Evolutionary conservation across 2,888 invertebrate genomes (phyloP).

Genomic region (Sylvicola cinctus): DNA sequence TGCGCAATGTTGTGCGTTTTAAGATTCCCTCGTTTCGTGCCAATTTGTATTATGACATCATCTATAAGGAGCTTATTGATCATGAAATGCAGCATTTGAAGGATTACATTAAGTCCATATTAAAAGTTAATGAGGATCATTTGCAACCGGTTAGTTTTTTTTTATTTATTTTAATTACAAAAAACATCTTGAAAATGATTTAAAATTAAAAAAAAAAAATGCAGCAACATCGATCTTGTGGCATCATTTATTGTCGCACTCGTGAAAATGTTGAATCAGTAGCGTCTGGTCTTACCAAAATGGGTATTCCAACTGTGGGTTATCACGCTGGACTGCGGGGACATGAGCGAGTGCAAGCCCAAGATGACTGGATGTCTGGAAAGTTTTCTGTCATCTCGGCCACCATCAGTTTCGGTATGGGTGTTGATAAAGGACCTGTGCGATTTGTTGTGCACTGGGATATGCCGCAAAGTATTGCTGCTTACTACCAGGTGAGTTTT

Average conservation of each 20-base stretch:
- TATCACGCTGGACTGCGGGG: slow-evolving; percentile 80
- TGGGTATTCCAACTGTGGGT: slow-evolving; percentile 55
- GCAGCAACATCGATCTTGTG: slow-evolving; percentile 37
- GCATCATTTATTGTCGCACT: slow-evolving; percentile 89
- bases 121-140: not conserved
- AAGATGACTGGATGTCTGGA: slow-evolving; percentile 84
- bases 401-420: slow-evolving; percentile 98
- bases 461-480: slow-evolving; percentile 81
- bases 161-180: too few species aligned
- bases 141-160: not conserved
- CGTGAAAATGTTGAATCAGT: slow-evolving; percentile 76
- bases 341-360: slow-evolving; percentile 51
- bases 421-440: slow-evolving; percentile 90
- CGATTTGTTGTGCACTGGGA: slow-evolving; percentile 96
- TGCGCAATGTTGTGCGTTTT: slow-evolving; percentile 49
- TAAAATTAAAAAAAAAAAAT: not conserved
- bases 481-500: slow-evolving; percentile 53
- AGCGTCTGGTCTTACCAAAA: slow-evolving; percentile 48
- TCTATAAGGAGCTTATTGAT: slow-evolving; percentile 64
- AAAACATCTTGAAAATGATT: too few species aligned
- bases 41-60: slow-evolving; percentile 89
- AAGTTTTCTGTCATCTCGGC: slow-evolving; percentile 80
- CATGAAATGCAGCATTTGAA: slow-evolving; percentile 65
- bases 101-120: slow-evolving; percentile 22
- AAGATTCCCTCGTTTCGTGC: slow-evolving; percentile 75